Base-by-base conservation (phyloP, 2,113 vertebrate genomes). In the Amphiprion ocellaris region DNA sequence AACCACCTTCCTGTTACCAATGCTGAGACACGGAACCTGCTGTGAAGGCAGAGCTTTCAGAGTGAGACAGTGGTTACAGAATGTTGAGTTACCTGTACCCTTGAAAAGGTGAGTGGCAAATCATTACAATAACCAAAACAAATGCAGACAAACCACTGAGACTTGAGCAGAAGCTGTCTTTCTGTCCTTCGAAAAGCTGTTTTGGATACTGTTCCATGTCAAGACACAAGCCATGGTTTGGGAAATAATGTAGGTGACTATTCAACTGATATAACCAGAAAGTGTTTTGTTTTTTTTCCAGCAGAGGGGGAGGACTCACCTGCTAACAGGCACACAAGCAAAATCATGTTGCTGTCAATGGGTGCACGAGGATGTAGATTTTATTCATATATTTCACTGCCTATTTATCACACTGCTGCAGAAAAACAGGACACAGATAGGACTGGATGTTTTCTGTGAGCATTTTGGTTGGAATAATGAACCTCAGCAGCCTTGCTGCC, bases 11-110 rank as follows among this genome's bases (percentile, higher is more conserved):
- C 37, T 44, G 44, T 44, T 44, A 15, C 15, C 1, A 46, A 68
- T 72, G 28, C 66, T 68, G 50, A 68, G 56, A 81, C 58, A 49
- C 19, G 33, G 59, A 59, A 71, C 53, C 41, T 59, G 55, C 30
- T 66, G 79, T 65, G 59, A 52, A 74, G 56, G 23, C 12, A 39
- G 72, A 62, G 41, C 44, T 65, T 68, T 73, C 19, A 46, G 54
- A 26, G 39, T 50, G 68, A 77, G 14, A 52, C 58, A 46, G 49
- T 24, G 4, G 15, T 33, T 37, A 67, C 60, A 78, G 37, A 74
- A 37, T 50, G 56, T 50, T 78, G 53, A 59, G 62, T 61, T 30
- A 4, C 30, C 69, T 33, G 15, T 58, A 21, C 24, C 23, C 52
- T 44, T 33, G 9, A 74, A 52, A 74, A 30, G 75, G 30, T 5